Evolutionary conservation across 2,797 vertebrate genomes (phyloP), one percentile per base, ranked within the genome.

Genomic region (Fistularia commersonii): DNA sequence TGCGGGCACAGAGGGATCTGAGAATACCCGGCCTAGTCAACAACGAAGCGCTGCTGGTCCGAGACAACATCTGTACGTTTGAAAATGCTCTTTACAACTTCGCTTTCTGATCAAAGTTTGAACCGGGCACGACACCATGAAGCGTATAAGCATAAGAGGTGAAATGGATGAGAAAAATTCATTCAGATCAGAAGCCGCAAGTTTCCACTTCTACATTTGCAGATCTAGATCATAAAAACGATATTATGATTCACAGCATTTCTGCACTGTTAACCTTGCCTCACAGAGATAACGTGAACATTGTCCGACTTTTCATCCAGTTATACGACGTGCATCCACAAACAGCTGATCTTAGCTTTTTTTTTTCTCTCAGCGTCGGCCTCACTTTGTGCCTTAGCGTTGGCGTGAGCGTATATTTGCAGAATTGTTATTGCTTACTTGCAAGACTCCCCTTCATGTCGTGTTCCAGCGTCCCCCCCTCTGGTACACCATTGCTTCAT

Each of bases 31-130:
- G 91, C 12, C 66, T 90, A 52, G 34, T 77, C 0, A 81, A 87
- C 51, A 58, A 62, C 32, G 51, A 43, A 13, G 13, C 67, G 0
- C 79, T 93, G 23, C 80, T 72, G 2, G 49, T 79, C 41, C 68
- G 91, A 50, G 82, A 89, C 64, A 90, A 81, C 46, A 82, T 92
- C 65, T 87, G 92, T 93, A 63, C 91, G 90, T 84, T 23, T 23
- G 23, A 23, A 23, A 36, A 12, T 11, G 6, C 39, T 1, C 39
- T 8, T 9, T 14, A 15, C 11, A 11, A 11, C 11, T 13, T 8
- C 61, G 50, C 54, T 41, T 3, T 11, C 39, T 41, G 6, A 3
- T 23, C 23, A 4, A 23, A 23, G 4, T 2, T 2, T 23, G 4
- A 23, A 23, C 23, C 23, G 23, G 23, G 4, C 23, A 23, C 23